Percentiles rank a stretch among this genome's conserved stretches.
Conservation (phyloP, 2,113 vertebrate species). For the Aptenodytes forsteri region DNA sequence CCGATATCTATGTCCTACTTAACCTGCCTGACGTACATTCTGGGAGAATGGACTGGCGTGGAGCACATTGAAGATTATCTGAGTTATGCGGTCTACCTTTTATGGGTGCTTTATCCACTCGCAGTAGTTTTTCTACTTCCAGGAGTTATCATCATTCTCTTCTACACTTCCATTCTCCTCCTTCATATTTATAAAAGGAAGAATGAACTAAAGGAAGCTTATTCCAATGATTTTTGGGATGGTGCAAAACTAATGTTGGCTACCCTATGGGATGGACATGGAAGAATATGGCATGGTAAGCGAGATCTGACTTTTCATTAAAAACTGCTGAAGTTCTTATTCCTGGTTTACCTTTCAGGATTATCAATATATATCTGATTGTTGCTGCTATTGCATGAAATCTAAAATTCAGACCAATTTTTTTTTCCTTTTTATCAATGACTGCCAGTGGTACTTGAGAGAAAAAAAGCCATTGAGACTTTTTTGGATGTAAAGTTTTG, state of each 20-base stretch:
- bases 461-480: neutral
- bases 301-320: neutral
- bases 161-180: conserved; percentile 90
- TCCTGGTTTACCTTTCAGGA: neutral
- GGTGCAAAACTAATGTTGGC: conserved; percentile 89
- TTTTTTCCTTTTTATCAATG: neutral
- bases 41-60: conserved; percentile 86
- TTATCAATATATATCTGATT: neutral
- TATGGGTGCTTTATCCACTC: conserved; percentile 93
- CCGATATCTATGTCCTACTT: conserved; percentile 74
- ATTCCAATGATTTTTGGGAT: conserved; percentile 90
- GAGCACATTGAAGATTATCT: conserved; percentile 88
- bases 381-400: neutral
- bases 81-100: conserved; percentile 86
- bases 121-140: conserved; percentile 86
- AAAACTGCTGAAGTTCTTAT: neutral
- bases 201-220: conserved; percentile 90
- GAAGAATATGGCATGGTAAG: conserved; percentile 95
- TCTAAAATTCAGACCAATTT: neutral
- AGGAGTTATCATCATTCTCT: conserved; percentile 77
- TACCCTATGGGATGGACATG: conserved; percentile 92
- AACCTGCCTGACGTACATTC: conserved; percentile 78
- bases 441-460: neutral
- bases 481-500: neutral
- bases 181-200: conserved; percentile 96